Evolutionary conservation across 2,888 invertebrate species (phyloP).

Genomic region (Leucania comma): DNA sequence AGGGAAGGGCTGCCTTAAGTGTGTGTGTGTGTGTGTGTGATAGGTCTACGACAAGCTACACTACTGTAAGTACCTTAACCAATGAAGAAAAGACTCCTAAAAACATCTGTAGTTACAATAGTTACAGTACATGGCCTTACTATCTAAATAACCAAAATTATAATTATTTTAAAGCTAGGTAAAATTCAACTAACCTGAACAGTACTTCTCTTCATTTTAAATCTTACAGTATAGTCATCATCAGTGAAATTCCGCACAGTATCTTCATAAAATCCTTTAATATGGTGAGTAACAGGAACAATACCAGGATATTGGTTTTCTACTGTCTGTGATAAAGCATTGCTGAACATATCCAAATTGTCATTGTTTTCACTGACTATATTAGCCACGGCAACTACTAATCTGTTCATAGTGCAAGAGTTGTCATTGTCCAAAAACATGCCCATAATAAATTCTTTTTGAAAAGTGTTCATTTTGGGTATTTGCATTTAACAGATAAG

Average conservation of each 20-base stretch:
- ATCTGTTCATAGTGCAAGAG: constrained; percentile 78
- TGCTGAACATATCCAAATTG: constrained; percentile 74
- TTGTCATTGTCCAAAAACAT: constrained; percentile 83
- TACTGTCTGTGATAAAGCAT: constrained; percentile 61
- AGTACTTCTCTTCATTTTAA: constrained; percentile 82
- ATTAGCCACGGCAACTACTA: constrained; percentile 81
- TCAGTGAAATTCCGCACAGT: constrained; percentile 75
- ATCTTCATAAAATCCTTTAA: constrained; percentile 77
- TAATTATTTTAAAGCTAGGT: not conserved
- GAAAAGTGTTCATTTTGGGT: constrained; percentile 73
- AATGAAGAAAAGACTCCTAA: no score
- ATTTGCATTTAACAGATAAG: not conserved
- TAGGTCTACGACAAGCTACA: no score
- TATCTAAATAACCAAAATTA: not conserved
- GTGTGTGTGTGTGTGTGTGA: no score
- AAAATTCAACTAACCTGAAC: constrained; percentile 73
- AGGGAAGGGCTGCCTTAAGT: no score
- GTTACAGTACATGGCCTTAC: no score
- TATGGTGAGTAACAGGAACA: constrained; percentile 51
- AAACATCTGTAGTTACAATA: no score
- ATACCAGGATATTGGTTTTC: constrained; percentile 31
- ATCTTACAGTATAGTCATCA: constrained; percentile 77
- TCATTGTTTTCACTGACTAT: constrained; percentile 82
- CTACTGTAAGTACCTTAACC: no score
- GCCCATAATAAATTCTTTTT: constrained; percentile 82